Conservation (phyloP, 2,888 invertebrate species). For the Sarcophaga rosellei region DNA sequence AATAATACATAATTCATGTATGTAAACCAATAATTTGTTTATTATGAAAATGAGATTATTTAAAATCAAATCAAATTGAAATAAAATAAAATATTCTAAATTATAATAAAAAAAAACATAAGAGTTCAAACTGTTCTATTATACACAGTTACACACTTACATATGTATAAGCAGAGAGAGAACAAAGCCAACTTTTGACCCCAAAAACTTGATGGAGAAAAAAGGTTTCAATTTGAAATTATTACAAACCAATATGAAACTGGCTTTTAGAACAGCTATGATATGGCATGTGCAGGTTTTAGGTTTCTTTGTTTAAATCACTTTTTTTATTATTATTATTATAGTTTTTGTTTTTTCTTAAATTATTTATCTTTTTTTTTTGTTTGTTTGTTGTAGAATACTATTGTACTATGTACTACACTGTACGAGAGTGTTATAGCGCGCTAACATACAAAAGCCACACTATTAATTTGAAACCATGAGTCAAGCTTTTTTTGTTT, state of each 20-base stretch:
- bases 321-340: neutral
- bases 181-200: constrained; percentile 23
- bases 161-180: neutral
- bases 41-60: neutral
- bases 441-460: neutral
- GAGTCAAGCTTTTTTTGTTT: constrained; percentile 50
- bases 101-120: neutral
- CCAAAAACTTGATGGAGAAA: constrained; percentile 2
- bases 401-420: neutral
- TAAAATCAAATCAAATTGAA: neutral
- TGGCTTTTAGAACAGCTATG: constrained; percentile 33
- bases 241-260: constrained; percentile 10
- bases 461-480: constrained; percentile 40
- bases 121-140: constrained; percentile 7
- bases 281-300: constrained; percentile 44
- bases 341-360: constrained; percentile 47
- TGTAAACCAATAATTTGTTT: no score
- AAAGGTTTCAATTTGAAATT: constrained; percentile 34
- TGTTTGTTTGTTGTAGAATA: neutral
- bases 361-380: neutral
- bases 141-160: neutral
- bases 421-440: no score
- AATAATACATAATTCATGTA: no score
- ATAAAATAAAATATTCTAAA: neutral
- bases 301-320: constrained; percentile 34